Conservation (phyloP, 2,113 vertebrate species). For the Tautogolabrus adspersus region DNA sequence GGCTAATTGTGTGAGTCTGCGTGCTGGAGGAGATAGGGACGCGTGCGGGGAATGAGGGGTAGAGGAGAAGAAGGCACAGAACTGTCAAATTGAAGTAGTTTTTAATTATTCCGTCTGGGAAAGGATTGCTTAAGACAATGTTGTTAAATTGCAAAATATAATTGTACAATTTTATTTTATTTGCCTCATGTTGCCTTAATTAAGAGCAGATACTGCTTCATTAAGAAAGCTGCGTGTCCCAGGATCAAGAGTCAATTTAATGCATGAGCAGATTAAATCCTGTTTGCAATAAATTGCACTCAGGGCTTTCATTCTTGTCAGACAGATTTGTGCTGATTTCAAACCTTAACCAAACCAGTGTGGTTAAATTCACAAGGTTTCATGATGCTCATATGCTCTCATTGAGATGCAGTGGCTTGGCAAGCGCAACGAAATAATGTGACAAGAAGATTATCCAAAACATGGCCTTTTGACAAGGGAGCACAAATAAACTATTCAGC, state of each 20-base stretch:
- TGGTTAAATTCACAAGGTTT: constrained; percentile 25
- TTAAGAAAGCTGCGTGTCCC: constrained; percentile 54
- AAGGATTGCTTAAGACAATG: constrained; percentile 42
- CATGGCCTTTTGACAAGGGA: background rate
- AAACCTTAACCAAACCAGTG: constrained; percentile 38
- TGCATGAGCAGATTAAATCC: constrained; percentile 73
- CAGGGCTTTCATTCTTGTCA: constrained; percentile 67
- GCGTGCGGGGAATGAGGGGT: constrained; percentile 33
- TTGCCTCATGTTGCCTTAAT: constrained; percentile 53
- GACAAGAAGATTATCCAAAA: background rate
- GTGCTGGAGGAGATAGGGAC: constrained; percentile 40
- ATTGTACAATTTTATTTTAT: constrained; percentile 52
- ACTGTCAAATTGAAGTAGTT: constrained; percentile 49
- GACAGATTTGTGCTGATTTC: constrained; percentile 71
- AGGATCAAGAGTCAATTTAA: constrained; percentile 73
- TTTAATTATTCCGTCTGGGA: constrained; percentile 61
- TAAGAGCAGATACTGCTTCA: constrained; percentile 61
- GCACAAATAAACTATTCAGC: background rate
- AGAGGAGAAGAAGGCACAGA: constrained; percentile 27
- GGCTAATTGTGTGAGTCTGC: constrained; percentile 63
- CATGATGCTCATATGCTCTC: constrained; percentile 12
- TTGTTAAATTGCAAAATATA: constrained; percentile 37
- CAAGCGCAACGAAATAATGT: background rate
- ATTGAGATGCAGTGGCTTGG: background rate
- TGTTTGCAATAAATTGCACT: constrained; percentile 73